These are phyloP conservation scores for Menidia beryllina DNA, from an alignment of 2,113 vertebrate genomes.

Conservation along the genomic window DNA sequence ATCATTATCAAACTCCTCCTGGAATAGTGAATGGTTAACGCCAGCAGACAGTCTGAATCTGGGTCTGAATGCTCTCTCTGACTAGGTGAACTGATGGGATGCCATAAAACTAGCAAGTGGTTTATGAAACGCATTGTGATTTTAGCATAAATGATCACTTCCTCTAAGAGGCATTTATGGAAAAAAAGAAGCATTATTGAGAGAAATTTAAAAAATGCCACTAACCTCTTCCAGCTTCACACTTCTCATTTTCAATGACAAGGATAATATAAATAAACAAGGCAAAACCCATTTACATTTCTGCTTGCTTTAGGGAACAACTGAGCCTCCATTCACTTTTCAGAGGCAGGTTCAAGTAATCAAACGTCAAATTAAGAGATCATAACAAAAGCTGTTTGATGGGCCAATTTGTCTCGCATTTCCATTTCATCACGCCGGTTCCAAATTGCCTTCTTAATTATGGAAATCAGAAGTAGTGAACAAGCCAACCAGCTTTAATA, in stretches of 20 bases:
- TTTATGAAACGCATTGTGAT: not conserved
- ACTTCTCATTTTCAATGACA: constrained; percentile 49
- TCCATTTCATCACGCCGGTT: too few species aligned
- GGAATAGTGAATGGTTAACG: constrained; percentile 82
- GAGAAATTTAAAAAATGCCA: constrained; percentile 47
- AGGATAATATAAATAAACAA: constrained; percentile 21
- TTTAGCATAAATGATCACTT: not conserved
- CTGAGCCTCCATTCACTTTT: not conserved
- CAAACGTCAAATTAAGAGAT: not conserved
- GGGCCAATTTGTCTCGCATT: not conserved
- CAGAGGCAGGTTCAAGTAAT: not conserved
- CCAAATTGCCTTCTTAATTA: too few species aligned
- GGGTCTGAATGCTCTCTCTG: not conserved
- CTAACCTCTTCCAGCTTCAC: constrained; percentile 51
- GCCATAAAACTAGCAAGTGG: not conserved
- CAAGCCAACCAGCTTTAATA: too few species aligned
- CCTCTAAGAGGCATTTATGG: not conserved
- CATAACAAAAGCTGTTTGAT: too few species aligned
- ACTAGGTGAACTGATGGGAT: not conserved
- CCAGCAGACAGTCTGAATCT: constrained; percentile 19
- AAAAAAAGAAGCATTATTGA: constrained; percentile 1
- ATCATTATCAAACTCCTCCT: constrained; percentile 99
- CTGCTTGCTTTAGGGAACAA: not conserved
- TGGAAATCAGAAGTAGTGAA: too few species aligned
- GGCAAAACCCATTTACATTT: constrained; percentile 8